These are phyloP conservation scores for Formicarius rufipectus DNA, from an alignment of 2,113 vertebrate species.

Conservation along the genomic window DNA sequence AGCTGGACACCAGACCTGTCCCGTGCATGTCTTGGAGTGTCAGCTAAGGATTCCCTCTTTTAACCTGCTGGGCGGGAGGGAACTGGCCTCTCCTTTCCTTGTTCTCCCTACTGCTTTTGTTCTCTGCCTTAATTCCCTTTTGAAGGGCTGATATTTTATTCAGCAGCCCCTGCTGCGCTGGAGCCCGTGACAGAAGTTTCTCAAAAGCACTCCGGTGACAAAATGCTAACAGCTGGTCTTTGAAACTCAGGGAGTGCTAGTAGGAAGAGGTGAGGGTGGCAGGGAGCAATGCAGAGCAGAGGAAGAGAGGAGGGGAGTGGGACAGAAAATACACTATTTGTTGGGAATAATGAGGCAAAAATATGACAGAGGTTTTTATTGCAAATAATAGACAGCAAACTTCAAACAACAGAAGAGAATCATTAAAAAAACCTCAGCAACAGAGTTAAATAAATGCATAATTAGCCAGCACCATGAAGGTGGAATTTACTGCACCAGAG, in stretches of 20 bases:
- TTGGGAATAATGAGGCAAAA: constrained; percentile 82
- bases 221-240: constrained; percentile 81
- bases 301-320: neutral
- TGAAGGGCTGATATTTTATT: constrained; percentile 82
- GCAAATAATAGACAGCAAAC: constrained; percentile 79
- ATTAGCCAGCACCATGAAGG: constrained; percentile 78
- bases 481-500: constrained; percentile 76
- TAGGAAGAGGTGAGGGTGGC: constrained; percentile 57
- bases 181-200: constrained; percentile 73
- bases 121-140: constrained; percentile 74
- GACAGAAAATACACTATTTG: constrained; percentile 72
- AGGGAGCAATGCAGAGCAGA: constrained; percentile 21
- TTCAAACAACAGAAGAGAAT: constrained; percentile 80
- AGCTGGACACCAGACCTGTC: neutral
- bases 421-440: constrained; percentile 76
- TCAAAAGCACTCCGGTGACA: constrained; percentile 73
- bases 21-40: neutral
- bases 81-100: constrained; percentile 8
- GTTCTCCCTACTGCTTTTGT: constrained; percentile 61
- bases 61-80: neutral
- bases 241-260: constrained; percentile 73
- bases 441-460: constrained; percentile 84
- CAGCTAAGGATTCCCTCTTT: neutral
- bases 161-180: constrained; percentile 74
- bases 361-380: constrained; percentile 81